Evolutionary conservation across 2,797 vertebrate species (phyloP).

Genomic region (Malacoraja senta): DNA sequence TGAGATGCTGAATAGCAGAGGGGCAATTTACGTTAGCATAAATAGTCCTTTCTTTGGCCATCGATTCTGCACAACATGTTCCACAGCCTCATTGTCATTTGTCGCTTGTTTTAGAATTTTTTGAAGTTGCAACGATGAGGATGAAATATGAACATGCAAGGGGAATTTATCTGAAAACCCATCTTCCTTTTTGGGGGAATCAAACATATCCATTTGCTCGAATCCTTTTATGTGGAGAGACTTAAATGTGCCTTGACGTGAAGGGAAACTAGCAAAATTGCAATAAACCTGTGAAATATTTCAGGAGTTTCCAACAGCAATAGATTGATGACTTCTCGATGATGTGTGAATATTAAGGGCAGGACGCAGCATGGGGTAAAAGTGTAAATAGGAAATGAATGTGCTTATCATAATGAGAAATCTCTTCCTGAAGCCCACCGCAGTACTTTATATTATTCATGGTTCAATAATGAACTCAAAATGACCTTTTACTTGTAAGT

Average conservation of each 20-base stretch:
- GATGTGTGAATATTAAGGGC: not conserved
- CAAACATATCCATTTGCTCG: not conserved
- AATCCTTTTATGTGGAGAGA: slow-evolving; percentile 20
- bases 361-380: not conserved
- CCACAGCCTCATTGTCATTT: not conserved
- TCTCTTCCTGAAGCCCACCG: not conserved
- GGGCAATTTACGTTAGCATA: not conserved
- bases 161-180: slow-evolving; percentile 15
- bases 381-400: not conserved
- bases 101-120: not conserved
- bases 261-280: slow-evolving; percentile 6
- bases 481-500: not conserved
- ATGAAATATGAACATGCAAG: slow-evolving; percentile 20
- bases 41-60: not conserved
- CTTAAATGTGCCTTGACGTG: not conserved
- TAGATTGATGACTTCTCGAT: not conserved
- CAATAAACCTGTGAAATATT: not conserved
- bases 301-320: slow-evolving; percentile 4
- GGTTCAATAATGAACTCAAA: not conserved
- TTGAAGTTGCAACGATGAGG: not conserved
- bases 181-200: slow-evolving; percentile 21
- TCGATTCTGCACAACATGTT: not conserved
- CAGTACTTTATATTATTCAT: not conserved
- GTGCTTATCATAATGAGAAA: not conserved
- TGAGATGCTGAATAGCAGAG: not conserved